phyloP scores from a whole-genome alignment of 2,888 invertebrate genomes.

The Horisme vitalbata region DNA sequence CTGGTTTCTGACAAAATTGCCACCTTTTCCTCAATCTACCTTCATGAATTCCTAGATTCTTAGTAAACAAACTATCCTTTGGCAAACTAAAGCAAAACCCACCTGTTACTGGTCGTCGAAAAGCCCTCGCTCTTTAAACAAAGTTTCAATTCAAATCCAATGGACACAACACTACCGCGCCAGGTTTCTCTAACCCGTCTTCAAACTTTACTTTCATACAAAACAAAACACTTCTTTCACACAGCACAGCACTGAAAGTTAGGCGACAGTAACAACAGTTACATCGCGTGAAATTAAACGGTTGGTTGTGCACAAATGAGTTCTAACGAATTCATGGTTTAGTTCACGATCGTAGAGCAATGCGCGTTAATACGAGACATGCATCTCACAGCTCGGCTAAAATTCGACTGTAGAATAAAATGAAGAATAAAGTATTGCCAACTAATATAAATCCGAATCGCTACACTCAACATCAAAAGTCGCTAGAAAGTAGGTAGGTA shows the following conservation, averaged over 20 bases:
- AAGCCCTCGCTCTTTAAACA: neutral
- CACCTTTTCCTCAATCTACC: too few relatives aligned
- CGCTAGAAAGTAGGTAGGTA: too few relatives aligned
- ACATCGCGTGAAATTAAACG: conserved; percentile 37
- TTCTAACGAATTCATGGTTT: conserved; percentile 48
- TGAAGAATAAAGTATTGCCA: conserved; percentile 44
- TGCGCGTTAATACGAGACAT: conserved; percentile 45
- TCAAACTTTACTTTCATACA: conserved; percentile 27
- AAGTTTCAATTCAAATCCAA: conserved; percentile 56
- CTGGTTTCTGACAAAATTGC: too few relatives aligned
- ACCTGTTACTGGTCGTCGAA: neutral
- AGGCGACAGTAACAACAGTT: conserved; percentile 18
- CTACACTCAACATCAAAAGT: too few relatives aligned
- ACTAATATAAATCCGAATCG: too few relatives aligned
- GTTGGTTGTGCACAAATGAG: conserved; percentile 36
- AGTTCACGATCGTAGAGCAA: conserved; percentile 51
- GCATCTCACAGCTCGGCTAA: conserved; percentile 41
- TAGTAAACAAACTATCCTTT: too few relatives aligned
- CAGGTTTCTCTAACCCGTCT: conserved; percentile 21
- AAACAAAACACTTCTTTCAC: conserved; percentile 27
- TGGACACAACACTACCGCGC: conserved; percentile 46
- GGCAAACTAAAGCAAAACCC: too few relatives aligned
- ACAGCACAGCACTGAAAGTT: conserved; percentile 24
- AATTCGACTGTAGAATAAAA: conserved; percentile 62
- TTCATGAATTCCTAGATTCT: too few relatives aligned